These are phyloP conservation scores for Cassiopea andromeda DNA, from an alignment of 30 jellyfish, hydroid and myxozoan species.

Conservation along the genomic window DNA sequence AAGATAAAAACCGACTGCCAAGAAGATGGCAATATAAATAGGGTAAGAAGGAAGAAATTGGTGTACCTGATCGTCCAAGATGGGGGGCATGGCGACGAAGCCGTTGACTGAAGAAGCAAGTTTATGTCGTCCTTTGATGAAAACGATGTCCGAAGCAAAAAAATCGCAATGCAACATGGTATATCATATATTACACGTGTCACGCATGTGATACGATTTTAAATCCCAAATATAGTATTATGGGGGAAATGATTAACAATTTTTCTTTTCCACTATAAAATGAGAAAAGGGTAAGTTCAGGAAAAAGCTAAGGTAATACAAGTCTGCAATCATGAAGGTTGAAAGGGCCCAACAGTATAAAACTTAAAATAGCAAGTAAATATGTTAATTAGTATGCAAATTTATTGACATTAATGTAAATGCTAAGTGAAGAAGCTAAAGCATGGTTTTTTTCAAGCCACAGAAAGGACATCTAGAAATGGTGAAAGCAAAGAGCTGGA, in stretches of 20 bases:
- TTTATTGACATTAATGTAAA: not conserved
- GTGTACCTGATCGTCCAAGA: conserved; percentile 73
- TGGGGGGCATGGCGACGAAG: conserved; percentile 83
- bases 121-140: conserved; percentile 35
- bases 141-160: conserved; percentile 35
- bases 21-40: not conserved
- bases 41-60: conserved; percentile 22
- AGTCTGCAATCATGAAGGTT: not conserved
- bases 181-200: conserved; percentile 53
- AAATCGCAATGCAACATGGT: conserved; percentile 77
- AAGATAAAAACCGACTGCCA: not conserved
- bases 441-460: not conserved
- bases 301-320: not conserved
- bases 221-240: conserved; percentile 37
- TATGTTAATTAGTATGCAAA: not conserved
- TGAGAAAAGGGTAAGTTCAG: not conserved
- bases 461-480: too few species aligned
- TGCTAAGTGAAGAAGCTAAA: not conserved
- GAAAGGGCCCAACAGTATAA: not conserved
- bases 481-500: too few species aligned
- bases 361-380: not conserved
- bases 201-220: conserved; percentile 59
- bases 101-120: conserved; percentile 37
- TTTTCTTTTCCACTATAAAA: not conserved
- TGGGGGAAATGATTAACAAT: not conserved